Percentiles rank a stretch among this genome's conserved stretches.
Evolutionary conservation across 2,888 invertebrate genomes (phyloP).

Genomic region (Lycia hirtaria): DNA sequence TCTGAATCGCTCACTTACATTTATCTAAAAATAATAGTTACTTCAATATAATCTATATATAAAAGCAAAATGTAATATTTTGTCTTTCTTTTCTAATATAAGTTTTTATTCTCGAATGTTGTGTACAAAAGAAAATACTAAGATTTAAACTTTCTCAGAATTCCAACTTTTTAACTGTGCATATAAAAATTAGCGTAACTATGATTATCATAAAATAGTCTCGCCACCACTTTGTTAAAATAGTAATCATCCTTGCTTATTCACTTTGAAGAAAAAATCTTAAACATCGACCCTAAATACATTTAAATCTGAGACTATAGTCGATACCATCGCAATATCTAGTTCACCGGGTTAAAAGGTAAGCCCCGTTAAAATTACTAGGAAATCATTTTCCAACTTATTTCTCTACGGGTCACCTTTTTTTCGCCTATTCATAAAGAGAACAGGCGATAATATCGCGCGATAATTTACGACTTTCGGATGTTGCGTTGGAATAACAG

Average conservation of each 20-base stretch:
- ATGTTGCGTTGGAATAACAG: neutral
- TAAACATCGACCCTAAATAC: constrained; percentile 15
- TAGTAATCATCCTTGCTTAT: neutral
- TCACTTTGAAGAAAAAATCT: constrained; percentile 17
- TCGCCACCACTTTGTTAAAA: too few relatives aligned
- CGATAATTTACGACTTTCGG: constrained; percentile 2
- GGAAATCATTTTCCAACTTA: neutral
- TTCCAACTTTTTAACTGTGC: too few relatives aligned
- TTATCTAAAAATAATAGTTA: too few relatives aligned
- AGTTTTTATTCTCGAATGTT: too few relatives aligned
- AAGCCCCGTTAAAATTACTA: constrained; percentile 10
- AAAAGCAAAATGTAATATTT: too few relatives aligned
- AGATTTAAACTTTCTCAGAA: too few relatives aligned
- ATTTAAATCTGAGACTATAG: constrained; percentile 17
- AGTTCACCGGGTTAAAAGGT: constrained; percentile 16
- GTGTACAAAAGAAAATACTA: too few relatives aligned
- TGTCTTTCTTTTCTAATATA: too few relatives aligned
- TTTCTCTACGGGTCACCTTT: constrained; percentile 2
- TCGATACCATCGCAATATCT: constrained; percentile 8
- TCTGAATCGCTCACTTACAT: too few relatives aligned
- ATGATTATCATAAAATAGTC: too few relatives aligned
- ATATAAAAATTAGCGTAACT: too few relatives aligned
- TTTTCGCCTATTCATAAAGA: neutral
- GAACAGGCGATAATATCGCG: neutral
- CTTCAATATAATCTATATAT: too few relatives aligned